phyloP scores from a whole-genome alignment of 2,888 invertebrate genomes.

The Tricholauxania praeusta region DNA sequence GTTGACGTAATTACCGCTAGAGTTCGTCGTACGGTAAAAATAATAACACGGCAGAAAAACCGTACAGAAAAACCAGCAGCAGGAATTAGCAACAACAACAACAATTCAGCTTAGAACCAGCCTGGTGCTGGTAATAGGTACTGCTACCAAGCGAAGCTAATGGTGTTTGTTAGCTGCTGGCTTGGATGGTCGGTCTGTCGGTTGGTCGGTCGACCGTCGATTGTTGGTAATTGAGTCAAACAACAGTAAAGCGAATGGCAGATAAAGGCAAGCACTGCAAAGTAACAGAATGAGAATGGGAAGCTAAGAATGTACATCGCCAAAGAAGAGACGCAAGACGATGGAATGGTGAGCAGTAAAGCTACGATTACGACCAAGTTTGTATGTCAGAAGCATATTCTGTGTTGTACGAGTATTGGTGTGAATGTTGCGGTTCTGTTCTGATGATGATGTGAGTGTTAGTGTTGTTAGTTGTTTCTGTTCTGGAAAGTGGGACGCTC shows the following conservation, averaged over 20 bases:
- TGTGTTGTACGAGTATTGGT: neutral
- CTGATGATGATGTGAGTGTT: neutral
- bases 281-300: constrained; percentile 54
- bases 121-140: neutral
- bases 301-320: constrained; percentile 7
- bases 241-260: constrained; percentile 59
- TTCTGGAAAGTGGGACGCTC: constrained; percentile 51
- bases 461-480: neutral
- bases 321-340: neutral
- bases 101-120: constrained; percentile 19
- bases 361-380: constrained; percentile 38
- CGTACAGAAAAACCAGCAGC: constrained; percentile 12
- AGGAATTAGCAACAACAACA: constrained; percentile 31
- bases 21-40: constrained; percentile 68
- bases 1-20: constrained; percentile 68
- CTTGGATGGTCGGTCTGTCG: constrained; percentile 1
- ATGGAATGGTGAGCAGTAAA: neutral
- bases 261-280: constrained; percentile 56
- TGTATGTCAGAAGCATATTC: constrained; percentile 31
- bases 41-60: constrained; percentile 46
- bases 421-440: constrained; percentile 3
- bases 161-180: too few species aligned
- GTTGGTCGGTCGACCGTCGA: neutral
- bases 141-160: neutral
- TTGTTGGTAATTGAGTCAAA: constrained; percentile 53